Evolutionary conservation across 2,797 vertebrate genomes (phyloP).

Genomic region (Borostomias antarcticus): DNA sequence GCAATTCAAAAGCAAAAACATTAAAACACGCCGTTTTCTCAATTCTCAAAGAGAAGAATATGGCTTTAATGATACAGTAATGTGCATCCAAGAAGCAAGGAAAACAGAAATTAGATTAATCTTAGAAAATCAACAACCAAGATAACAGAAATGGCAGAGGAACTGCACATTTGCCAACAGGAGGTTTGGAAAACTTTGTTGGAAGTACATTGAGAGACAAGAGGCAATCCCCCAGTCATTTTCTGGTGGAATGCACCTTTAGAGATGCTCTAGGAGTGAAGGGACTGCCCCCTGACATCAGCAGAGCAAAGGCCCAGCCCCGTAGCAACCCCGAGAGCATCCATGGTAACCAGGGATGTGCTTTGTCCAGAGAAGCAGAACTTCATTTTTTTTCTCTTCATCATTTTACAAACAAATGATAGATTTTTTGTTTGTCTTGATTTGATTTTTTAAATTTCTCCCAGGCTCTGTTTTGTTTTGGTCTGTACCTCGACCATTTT

Average conservation of each 20-base stretch:
- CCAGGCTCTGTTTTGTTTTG: conserved; percentile 9
- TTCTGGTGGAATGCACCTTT: conserved; percentile 18
- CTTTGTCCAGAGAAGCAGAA: neutral
- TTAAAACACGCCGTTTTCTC: conserved; percentile 32
- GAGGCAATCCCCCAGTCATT: conserved; percentile 67
- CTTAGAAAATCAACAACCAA: conserved; percentile 63
- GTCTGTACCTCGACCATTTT: conserved; percentile 27
- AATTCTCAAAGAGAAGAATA: conserved; percentile 69
- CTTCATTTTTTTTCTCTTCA: neutral
- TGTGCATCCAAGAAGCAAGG: conserved; percentile 79
- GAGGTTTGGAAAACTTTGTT: conserved; percentile 83
- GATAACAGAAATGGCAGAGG: conserved; percentile 75
- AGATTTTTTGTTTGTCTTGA: neutral
- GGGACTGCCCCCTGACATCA: conserved; percentile 58
- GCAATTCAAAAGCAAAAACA: conserved; percentile 56
- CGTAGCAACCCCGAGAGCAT: conserved; percentile 44
- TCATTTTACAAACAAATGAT: conserved; percentile 5
- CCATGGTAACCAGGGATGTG: conserved; percentile 24
- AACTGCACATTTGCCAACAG: conserved; percentile 83
- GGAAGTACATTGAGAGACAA: conserved; percentile 84
- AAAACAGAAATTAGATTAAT: conserved; percentile 37
- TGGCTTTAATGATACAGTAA: conserved; percentile 78
- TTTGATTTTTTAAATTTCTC: conserved; percentile 4
- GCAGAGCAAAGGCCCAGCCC: conserved; percentile 55
- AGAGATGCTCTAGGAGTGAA: conserved; percentile 50